phyloP scores from a whole-genome alignment of 2,888 invertebrate species.

The Rotaria macrura region DNA sequence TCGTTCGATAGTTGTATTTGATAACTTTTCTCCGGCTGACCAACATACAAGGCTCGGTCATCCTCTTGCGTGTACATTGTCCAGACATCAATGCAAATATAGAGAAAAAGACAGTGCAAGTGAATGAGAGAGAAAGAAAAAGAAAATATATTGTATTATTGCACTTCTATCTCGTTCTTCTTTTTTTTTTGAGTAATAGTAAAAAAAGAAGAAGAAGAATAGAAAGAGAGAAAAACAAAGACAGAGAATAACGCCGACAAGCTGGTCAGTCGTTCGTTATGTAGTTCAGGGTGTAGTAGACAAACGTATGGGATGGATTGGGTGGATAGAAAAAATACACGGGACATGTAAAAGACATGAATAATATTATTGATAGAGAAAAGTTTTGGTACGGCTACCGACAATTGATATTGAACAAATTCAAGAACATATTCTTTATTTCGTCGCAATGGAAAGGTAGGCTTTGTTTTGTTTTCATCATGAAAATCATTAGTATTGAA shows the following conservation, averaged over 20 bases:
- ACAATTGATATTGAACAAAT: background rate
- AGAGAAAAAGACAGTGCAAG: background rate
- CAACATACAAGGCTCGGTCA: background rate
- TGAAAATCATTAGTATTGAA: too few species aligned
- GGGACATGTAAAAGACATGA: background rate
- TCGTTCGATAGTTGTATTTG: background rate
- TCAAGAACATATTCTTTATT: background rate
- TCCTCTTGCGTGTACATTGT: constrained; percentile 3
- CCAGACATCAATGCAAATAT: constrained; percentile 1
- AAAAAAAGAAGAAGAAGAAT: background rate
- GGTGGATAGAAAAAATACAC: background rate
- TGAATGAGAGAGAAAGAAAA: background rate
- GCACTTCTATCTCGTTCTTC: background rate
- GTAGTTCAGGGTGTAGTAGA: background rate
- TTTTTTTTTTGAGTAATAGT: background rate
- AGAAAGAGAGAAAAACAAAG: background rate
- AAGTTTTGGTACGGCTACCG: background rate
- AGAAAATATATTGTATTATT: background rate
- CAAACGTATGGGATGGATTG: background rate
- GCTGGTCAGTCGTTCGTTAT: constrained; percentile 12
- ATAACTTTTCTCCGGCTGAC: background rate
- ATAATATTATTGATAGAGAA: too few species aligned
- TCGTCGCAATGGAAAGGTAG: too few species aligned
- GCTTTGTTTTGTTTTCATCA: too few species aligned
- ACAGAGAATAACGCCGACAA: background rate